Percentiles rank a stretch among this genome's conserved stretches.
phyloP scores from a whole-genome alignment of 2,797 vertebrate genomes.

The Tachyglossus aculeatus region DNA sequence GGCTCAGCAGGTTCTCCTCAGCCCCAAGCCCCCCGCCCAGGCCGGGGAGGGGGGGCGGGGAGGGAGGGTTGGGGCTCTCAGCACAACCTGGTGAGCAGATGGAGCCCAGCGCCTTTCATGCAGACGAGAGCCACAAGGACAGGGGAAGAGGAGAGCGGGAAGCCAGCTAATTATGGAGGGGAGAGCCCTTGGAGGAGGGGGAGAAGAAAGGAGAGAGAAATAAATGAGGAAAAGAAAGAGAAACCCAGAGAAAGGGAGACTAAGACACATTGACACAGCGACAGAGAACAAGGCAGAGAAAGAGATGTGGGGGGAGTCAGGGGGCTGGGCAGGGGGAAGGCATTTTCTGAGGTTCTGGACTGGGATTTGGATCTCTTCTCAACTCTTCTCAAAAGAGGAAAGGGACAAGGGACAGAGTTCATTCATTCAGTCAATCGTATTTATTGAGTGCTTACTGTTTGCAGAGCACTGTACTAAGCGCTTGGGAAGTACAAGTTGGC shows the following conservation, averaged over 20 bases:
- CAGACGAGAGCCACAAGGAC: conserved; percentile 32
- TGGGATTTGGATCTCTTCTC: too few species aligned
- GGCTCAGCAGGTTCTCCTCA: conserved; percentile 30
- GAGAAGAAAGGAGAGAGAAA: neutral
- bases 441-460: too few species aligned
- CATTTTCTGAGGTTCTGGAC: too few species aligned
- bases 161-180: neutral
- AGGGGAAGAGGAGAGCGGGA: conserved; percentile 38
- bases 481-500: too few species aligned
- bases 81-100: conserved; percentile 47
- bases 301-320: neutral
- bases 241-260: conserved; percentile 23
- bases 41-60: conserved; percentile 29
- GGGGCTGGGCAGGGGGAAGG: too few species aligned
- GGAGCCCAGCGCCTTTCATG: conserved; percentile 66
- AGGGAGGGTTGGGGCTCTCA: conserved; percentile 44
- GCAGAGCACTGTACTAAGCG: too few species aligned
- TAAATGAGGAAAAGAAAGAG: conserved; percentile 8
- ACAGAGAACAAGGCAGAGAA: neutral
- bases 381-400: too few species aligned
- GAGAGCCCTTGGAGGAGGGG: neutral
- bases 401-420: too few species aligned
- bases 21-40: conserved; percentile 14
- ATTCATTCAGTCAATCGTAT: too few species aligned
- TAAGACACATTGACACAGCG: neutral